phyloP scores from a whole-genome alignment of 2,888 invertebrate genomes.

The Piscicola geometra region DNA sequence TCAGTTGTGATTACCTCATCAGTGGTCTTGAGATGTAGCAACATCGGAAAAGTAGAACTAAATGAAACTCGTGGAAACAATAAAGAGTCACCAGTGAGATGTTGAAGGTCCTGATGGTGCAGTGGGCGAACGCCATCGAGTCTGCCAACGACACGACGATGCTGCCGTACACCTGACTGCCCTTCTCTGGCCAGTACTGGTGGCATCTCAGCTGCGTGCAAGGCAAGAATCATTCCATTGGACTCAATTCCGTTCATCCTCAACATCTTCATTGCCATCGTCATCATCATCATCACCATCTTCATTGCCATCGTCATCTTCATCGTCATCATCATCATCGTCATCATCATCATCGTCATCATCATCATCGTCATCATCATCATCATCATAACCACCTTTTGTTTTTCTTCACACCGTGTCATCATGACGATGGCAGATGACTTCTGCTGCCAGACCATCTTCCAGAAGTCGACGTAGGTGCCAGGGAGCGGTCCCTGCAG shows the following conservation, averaged over 20 bases:
- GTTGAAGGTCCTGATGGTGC: constrained; percentile 34
- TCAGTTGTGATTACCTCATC: not conserved
- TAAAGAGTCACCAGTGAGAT: constrained; percentile 28
- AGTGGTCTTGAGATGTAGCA: constrained; percentile 2
- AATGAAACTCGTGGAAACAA: too few relatives aligned
- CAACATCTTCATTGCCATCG: not conserved
- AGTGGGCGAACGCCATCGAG: constrained; percentile 23
- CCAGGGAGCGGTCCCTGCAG: constrained; percentile 32
- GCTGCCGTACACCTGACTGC: constrained; percentile 31
- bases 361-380: constrained; percentile 12
- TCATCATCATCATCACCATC: not conserved
- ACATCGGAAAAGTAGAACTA: not conserved
- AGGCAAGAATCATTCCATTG: too few relatives aligned
- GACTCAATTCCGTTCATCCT: too few relatives aligned
- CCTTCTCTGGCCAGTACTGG: constrained; percentile 38
- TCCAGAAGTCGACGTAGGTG: constrained; percentile 36
- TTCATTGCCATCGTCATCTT: not conserved
- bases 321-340: not conserved
- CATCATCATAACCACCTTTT: constrained; percentile 26
- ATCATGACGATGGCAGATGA: constrained; percentile 35
- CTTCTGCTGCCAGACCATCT: constrained; percentile 37
- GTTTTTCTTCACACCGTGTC: constrained; percentile 35
- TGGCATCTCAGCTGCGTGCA: constrained; percentile 34
- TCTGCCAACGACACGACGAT: constrained; percentile 23
- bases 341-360: constrained; percentile 14